phyloP scores from a whole-genome alignment of 1,140 invertebrate genomes.

The Ctenoplectra terminalis region DNA sequence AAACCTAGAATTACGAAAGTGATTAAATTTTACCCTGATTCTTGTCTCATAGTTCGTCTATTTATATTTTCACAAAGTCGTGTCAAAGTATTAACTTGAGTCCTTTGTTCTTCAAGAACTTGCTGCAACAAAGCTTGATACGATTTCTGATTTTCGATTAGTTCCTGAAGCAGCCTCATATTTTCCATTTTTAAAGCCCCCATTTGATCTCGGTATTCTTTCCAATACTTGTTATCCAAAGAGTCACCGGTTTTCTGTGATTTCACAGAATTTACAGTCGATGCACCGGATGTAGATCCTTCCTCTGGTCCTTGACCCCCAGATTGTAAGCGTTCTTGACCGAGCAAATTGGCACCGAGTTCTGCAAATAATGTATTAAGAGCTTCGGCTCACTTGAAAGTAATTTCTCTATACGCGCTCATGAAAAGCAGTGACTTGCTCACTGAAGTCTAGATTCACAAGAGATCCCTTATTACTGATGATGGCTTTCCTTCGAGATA shows the following conservation, averaged over 20 bases:
- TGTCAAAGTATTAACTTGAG: slow-evolving; percentile 82
- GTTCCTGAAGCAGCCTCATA: slow-evolving; percentile 84
- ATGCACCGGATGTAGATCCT: slow-evolving; percentile 86
- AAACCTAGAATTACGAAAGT: neutral
- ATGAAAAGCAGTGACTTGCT: slow-evolving; percentile 38
- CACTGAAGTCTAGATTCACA: slow-evolving; percentile 47
- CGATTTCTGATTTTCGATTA: slow-evolving; percentile 88
- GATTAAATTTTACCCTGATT: slow-evolving; percentile 69
- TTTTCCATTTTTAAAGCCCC: slow-evolving; percentile 83
- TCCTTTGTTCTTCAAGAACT: slow-evolving; percentile 88
- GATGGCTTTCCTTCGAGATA: slow-evolving; percentile 62
- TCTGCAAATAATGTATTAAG: slow-evolving; percentile 84
- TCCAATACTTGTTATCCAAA: slow-evolving; percentile 81
- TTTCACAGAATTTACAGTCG: slow-evolving; percentile 88
- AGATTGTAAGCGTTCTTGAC: slow-evolving; percentile 84
- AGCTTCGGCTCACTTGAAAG: neutral
- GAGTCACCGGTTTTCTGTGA: slow-evolving; percentile 84
- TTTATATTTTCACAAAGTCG: slow-evolving; percentile 80
- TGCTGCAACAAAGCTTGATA: slow-evolving; percentile 89
- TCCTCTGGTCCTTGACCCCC: slow-evolving; percentile 84
- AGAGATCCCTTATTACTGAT: slow-evolving; percentile 56
- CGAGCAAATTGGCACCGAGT: slow-evolving; percentile 90
- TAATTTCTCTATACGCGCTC: neutral
- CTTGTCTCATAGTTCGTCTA: slow-evolving; percentile 66
- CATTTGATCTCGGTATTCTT: slow-evolving; percentile 83